Evolutionary conservation across 2,888 invertebrate species (phyloP).

Genomic region (Octodonta nipae): DNA sequence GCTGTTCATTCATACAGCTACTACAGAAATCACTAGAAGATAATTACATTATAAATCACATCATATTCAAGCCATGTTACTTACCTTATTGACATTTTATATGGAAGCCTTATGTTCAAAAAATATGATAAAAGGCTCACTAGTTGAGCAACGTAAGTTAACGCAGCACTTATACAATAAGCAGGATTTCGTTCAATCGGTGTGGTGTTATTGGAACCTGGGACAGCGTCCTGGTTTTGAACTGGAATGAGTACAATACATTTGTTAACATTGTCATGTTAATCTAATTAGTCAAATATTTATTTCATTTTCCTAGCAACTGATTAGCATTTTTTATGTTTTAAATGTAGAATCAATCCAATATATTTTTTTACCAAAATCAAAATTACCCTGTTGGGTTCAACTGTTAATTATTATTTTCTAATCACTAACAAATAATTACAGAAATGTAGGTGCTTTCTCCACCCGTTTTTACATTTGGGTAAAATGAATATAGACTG

Average conservation of each 20-base stretch:
- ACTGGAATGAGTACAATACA: not conserved
- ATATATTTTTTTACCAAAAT: no score
- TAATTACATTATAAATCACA: constrained; percentile 3
- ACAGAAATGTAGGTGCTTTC: no score
- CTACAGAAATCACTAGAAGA: constrained; percentile 65
- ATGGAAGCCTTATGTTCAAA: constrained; percentile 69
- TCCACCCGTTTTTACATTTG: no score
- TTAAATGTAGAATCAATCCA: no score
- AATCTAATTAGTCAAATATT: not conserved
- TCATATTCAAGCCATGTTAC: not conserved
- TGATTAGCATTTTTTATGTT: no score
- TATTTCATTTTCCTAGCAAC: no score
- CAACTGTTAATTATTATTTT: no score
- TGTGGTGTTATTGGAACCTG: constrained; percentile 39
- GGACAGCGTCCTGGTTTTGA: constrained; percentile 41
- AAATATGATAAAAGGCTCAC: constrained; percentile 69
- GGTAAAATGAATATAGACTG: no score
- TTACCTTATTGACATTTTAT: constrained; percentile 41
- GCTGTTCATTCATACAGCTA: constrained; percentile 54
- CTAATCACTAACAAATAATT: no score
- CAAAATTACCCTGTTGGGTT: no score
- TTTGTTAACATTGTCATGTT: not conserved
- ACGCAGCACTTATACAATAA: constrained; percentile 63
- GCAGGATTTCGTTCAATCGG: constrained; percentile 52
- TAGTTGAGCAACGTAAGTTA: constrained; percentile 77